These are phyloP conservation scores for Acanthurus leucopareius DNA, from an alignment of 2,797 vertebrate species.

Conservation along the genomic window DNA sequence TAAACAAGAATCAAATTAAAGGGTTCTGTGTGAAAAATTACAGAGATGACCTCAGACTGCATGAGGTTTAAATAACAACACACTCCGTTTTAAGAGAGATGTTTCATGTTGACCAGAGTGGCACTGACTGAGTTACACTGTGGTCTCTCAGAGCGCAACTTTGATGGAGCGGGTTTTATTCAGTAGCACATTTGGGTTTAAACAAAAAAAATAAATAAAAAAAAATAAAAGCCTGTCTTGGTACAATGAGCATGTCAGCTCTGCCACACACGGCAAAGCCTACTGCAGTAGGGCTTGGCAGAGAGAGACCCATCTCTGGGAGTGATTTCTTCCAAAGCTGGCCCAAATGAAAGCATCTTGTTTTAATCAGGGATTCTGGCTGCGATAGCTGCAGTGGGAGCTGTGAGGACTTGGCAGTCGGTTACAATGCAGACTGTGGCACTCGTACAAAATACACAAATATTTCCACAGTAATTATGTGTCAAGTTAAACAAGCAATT, in stretches of 20 bases:
- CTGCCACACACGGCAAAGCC: slow-evolving; percentile 80
- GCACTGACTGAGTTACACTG: slow-evolving; percentile 59
- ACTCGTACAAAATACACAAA: slow-evolving; percentile 90
- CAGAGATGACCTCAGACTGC: slow-evolving; percentile 67
- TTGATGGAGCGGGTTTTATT: slow-evolving; percentile 72
- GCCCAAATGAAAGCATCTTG: slow-evolving; percentile 89
- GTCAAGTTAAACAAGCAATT: slow-evolving; percentile 91
- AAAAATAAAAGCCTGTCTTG: slow-evolving; percentile 62
- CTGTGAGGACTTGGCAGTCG: slow-evolving; percentile 86
- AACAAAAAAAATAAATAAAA: slow-evolving; percentile 52
- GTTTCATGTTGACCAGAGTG: slow-evolving; percentile 67
- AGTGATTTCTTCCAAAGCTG: slow-evolving; percentile 88
- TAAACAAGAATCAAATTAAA: slow-evolving; percentile 67
- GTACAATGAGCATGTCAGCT: slow-evolving; percentile 79
- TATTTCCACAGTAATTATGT: slow-evolving; percentile 91
- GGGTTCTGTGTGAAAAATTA: slow-evolving; percentile 66
- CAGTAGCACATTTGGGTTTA: slow-evolving; percentile 77
- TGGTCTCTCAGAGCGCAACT: slow-evolving; percentile 64
- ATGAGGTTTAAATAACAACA: slow-evolving; percentile 75
- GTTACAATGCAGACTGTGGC: slow-evolving; percentile 83
- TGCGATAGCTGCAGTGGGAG: slow-evolving; percentile 85
- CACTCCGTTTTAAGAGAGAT: slow-evolving; percentile 56
- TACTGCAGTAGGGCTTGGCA: slow-evolving; percentile 84
- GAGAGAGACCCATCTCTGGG: slow-evolving; percentile 82
- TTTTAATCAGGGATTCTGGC: slow-evolving; percentile 90